These are phyloP conservation scores for Rhodophaea formosa DNA, from an alignment of 2,888 invertebrate species.

Conservation along the genomic window DNA sequence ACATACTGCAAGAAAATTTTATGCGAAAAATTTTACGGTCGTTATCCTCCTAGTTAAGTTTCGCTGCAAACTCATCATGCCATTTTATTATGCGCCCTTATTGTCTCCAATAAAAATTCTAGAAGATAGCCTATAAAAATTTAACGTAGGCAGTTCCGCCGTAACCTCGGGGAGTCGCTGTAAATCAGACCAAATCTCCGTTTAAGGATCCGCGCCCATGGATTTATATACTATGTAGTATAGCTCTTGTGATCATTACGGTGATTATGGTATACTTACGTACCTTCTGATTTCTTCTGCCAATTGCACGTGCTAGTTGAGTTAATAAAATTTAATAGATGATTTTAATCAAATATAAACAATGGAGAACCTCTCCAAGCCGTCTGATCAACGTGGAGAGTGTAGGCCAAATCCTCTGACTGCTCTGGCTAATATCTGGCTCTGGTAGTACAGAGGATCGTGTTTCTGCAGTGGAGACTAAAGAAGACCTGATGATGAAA, in stretches of 20 bases:
- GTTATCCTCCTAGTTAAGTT: slow-evolving; percentile 37
- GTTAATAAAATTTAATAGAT: too few species aligned
- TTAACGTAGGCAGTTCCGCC: slow-evolving; percentile 50
- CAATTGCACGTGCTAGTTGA: too few species aligned
- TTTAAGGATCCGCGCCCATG: slow-evolving; percentile 38
- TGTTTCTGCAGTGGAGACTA: too few species aligned
- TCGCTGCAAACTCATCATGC: slow-evolving; percentile 49
- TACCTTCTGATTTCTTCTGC: neutral
- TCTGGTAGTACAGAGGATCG: too few species aligned
- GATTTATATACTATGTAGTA: slow-evolving; percentile 38
- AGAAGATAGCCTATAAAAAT: slow-evolving; percentile 63
- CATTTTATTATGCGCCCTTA: slow-evolving; percentile 67
- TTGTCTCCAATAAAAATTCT: slow-evolving; percentile 73
- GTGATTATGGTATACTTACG: neutral
- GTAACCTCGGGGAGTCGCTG: slow-evolving; percentile 45
- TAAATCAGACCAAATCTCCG: slow-evolving; percentile 36
- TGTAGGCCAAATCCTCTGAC: too few species aligned
- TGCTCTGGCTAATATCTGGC: too few species aligned
- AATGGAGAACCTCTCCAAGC: too few species aligned
- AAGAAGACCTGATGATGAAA: too few species aligned
- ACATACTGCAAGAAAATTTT: slow-evolving; percentile 34
- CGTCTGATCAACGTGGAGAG: too few species aligned
- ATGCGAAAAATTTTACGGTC: slow-evolving; percentile 36
- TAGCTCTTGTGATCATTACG: neutral
- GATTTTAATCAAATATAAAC: too few species aligned